These are phyloP conservation scores for Dryococelus australis DNA, from an alignment of 2,888 invertebrate species.

Conservation along the genomic window DNA sequence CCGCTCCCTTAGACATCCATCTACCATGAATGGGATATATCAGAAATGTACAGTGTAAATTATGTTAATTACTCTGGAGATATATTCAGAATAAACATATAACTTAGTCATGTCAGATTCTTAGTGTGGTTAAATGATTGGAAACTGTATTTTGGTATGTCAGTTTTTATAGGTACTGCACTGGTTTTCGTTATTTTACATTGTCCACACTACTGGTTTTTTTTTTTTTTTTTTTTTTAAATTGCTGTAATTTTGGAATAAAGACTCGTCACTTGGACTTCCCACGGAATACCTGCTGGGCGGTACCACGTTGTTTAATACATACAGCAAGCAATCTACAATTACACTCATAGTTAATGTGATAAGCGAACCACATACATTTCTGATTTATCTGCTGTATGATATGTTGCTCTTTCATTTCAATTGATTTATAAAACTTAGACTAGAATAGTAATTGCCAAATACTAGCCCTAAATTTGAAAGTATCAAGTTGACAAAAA, in stretches of 20 bases:
- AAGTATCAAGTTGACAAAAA: not conserved
- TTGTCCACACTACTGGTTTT: too few relatives aligned
- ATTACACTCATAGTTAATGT: not conserved
- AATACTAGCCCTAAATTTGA: not conserved
- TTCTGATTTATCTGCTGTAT: not conserved
- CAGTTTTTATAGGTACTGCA: not conserved
- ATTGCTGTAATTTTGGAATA: not conserved
- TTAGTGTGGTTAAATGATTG: not conserved
- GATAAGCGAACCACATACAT: not conserved
- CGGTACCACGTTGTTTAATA: not conserved
- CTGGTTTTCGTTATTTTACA: not conserved
- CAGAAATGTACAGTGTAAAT: not conserved
- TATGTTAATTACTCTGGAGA: not conserved
- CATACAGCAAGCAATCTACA: not conserved
- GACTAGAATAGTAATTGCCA: not conserved
- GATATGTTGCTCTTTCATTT: not conserved
- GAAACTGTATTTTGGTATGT: not conserved
- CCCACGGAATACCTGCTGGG: not conserved
- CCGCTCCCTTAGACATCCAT: constrained; percentile 16
- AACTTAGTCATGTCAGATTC: not conserved
- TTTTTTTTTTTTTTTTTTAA: not conserved
- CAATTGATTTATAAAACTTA: not conserved
- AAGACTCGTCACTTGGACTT: not conserved
- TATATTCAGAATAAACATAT: not conserved
- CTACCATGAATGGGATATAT: not conserved